Base-by-base conservation (phyloP, 2,797 vertebrate species). In the Xenentodon cancila region DNA sequence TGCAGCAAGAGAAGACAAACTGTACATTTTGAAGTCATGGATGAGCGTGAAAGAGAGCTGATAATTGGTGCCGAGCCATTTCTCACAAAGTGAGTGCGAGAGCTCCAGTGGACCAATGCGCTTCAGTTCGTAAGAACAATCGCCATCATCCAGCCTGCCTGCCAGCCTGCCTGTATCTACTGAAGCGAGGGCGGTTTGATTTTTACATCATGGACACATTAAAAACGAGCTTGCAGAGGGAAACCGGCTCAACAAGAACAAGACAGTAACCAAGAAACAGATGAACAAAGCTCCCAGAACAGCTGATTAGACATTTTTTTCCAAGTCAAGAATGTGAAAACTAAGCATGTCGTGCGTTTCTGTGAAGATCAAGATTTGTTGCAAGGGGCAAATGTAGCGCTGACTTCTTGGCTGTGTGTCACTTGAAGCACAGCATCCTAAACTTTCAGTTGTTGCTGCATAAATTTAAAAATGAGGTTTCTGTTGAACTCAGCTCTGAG, bases 141-240 rank as follows among this genome's bases (percentile, higher is more conserved):
- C 32, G 37, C 42, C 27, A 25, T 70, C 57, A 75, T 80, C 58
- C 64, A 75, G 62, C 62, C 55, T 59, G 73, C 34, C 53, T 53
- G 59, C 71, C 76, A 79, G 69, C 55, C 25, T 68, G 37, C 57
- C 60, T 75, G 72, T 54, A 80, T 73, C 59, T 59, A 70, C 70
- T 81, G 27, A 49, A 73, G 59, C 52, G 53, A 46, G 47, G 44
- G 44, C 52, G 54, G 75, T 45, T 69, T 11, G 56, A 67, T 59
- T 60, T 64, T 71, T 48, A 55, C 48, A 69, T 52, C 58, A 25
- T n/a, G 13, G 46, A 56, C 53, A 55, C 54, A 68, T 46, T 68
- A 25, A 52, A 55, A 54, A 5, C 5, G 5, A 55, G 30, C 59
- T 62, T 22, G 17, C 54, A 48, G 32, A 72, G 42, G 52, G 64